Evolutionary conservation across 2,888 invertebrate genomes (phyloP).

Genomic region (Leptothorax acervorum): DNA sequence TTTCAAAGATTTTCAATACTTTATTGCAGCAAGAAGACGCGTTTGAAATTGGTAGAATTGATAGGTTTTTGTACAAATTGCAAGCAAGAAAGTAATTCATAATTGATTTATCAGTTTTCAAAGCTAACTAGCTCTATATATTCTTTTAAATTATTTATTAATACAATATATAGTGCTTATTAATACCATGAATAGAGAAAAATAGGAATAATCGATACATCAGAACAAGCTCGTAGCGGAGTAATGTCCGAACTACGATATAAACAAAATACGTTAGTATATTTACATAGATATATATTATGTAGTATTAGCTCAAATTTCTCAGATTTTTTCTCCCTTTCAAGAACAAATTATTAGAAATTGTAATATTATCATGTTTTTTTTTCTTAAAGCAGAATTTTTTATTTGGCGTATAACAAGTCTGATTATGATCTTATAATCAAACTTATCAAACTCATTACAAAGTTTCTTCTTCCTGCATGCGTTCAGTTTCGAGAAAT

Average conservation of each 20-base stretch:
- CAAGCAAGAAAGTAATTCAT: background rate
- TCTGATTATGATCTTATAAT: background rate
- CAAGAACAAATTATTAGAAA: background rate
- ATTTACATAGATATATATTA: too few species aligned
- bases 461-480: background rate
- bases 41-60: background rate
- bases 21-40: background rate
- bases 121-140: background rate
- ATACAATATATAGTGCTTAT: background rate
- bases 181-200: background rate
- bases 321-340: background rate
- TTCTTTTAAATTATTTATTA: background rate
- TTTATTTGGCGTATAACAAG: background rate
- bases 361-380: background rate
- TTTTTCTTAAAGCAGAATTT: background rate
- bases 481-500: background rate
- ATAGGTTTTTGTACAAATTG: background rate
- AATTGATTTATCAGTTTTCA: background rate
- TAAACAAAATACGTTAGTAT: background rate
- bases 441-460: background rate
- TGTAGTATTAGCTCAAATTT: background rate
- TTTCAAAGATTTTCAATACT: background rate
- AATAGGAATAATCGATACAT: background rate
- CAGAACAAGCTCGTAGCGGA: background rate
- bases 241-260: background rate